Evolutionary conservation across 1,140 invertebrate genomes (phyloP).

Genomic region (Drosophila nikananu): DNA sequence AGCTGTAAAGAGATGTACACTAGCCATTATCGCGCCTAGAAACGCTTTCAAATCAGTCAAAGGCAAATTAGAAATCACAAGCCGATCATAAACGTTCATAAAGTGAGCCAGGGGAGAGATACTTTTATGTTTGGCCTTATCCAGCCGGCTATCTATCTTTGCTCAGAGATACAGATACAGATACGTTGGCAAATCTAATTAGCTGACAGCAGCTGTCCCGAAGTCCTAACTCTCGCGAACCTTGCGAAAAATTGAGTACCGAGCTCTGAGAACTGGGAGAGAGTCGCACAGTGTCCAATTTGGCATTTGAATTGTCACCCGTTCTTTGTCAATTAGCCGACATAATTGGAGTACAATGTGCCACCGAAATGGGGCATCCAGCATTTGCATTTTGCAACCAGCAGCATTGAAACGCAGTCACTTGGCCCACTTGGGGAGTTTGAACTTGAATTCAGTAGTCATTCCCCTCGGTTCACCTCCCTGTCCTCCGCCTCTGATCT

Average conservation of each 20-base stretch:
- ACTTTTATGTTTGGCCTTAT: constrained; percentile 21
- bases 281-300: constrained; percentile 41
- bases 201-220: constrained; percentile 47
- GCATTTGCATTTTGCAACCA: constrained; percentile 22
- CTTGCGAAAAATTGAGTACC: constrained; percentile 38
- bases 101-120: neutral
- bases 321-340: constrained; percentile 72
- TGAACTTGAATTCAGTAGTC: constrained; percentile 60
- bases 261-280: neutral
- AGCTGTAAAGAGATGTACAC: constrained; percentile 33
- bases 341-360: constrained; percentile 76
- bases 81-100: constrained; percentile 27
- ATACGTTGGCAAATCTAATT: constrained; percentile 69
- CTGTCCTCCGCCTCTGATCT: constrained; percentile 12
- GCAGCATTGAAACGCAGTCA: constrained; percentile 37
- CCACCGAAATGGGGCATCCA: constrained; percentile 6
- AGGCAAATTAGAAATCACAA: constrained; percentile 37
- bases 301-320: constrained; percentile 72
- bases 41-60: constrained; percentile 29
- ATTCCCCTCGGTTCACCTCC: neutral
- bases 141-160: constrained; percentile 10
- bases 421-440: constrained; percentile 62
- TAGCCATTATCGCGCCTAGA: constrained; percentile 30
- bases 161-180: constrained; percentile 20
- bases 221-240: constrained; percentile 35